A percentile compares a stretch with the other conserved stretches of the same genome.
Evolutionary conservation across 2,888 invertebrate species (phyloP).

Genomic region (Agrilus mali): DNA sequence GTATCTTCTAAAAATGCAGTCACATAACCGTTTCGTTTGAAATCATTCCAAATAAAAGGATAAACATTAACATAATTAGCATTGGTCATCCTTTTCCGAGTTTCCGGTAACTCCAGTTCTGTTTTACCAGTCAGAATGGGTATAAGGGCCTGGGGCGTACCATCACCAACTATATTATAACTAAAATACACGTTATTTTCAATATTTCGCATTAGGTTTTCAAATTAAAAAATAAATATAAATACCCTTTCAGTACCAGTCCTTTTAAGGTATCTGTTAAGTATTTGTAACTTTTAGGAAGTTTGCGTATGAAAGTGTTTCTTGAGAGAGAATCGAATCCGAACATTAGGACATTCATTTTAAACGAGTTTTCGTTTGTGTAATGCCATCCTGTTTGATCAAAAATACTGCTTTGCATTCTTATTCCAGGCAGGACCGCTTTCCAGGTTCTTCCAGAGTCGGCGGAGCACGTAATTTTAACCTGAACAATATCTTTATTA

Average conservation of each 20-base stretch:
- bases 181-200: constrained; percentile 18
- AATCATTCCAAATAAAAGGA: constrained; percentile 79
- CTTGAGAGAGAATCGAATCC: constrained; percentile 83
- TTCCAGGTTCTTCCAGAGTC: constrained; percentile 45
- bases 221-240: constrained; percentile 16
- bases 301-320: constrained; percentile 64
- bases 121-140: constrained; percentile 76
- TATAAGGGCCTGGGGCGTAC: constrained; percentile 76
- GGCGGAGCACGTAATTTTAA: constrained; percentile 50
- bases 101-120: constrained; percentile 80
- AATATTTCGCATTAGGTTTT: not conserved
- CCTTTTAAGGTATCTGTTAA: constrained; percentile 48
- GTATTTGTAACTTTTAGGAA: constrained; percentile 63
- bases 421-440: constrained; percentile 51
- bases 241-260: constrained; percentile 58
- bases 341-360: constrained; percentile 66
- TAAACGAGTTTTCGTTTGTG: constrained; percentile 35
- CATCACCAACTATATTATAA: constrained; percentile 76
- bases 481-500: constrained; percentile 22
- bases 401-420: constrained; percentile 34
- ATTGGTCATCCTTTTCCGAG: constrained; percentile 52
- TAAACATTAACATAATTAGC: constrained; percentile 60
- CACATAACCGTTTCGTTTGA: constrained; percentile 54
- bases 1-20: constrained; percentile 83
- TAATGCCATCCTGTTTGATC: constrained; percentile 37